Base-by-base conservation (phyloP, 2,888 invertebrate genomes). In the Apoda limacodes region DNA sequence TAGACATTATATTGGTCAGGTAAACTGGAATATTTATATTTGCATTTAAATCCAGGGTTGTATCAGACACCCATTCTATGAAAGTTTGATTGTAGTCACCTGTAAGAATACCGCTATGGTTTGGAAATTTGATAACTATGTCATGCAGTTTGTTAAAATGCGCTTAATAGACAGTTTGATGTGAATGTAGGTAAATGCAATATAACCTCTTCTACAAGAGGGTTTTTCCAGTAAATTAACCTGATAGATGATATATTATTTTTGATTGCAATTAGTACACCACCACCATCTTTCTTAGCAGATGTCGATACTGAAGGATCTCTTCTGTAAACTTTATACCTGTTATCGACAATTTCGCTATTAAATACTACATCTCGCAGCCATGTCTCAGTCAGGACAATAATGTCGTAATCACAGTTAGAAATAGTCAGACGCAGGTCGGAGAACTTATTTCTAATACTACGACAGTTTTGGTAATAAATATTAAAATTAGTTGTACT, bases 361-460 rank as follows among this genome's bases (percentile, higher is more conserved):
- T 33, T 25, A 9, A 6, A 4, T 17, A 39, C 35, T 10, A 13
- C 19, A 12, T 17, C 9, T 9, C 34, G 32, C 3, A 40, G 20
- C 40, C 40, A 40, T 2, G 40, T 40, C 27, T 40, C 40, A 2
- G 35, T 31, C 9, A 40, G 34, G 5, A 30, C 32, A 13, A 37
- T 30, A 6, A 37, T 10, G 17, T 26, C 34, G 19, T 37, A 40
- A 9, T 25, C 9, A 19, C 13, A 27, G 1, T 21, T 4, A 11
- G 28, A 15, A 11, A 39, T 31, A 27, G 33, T 39, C 11, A 11
- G 9, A 11, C 25, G 22, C 10, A 39, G n/a, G 21, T 26, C 22
- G 4, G 29, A 25, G 9, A 32, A 28, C 15, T 39, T 39, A 4
- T 33, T 35, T n/a, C 39, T n/a, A 5, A 39, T 3, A n/a, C 37